A percentile compares a stretch with the other conserved stretches of the same genome.
Evolutionary conservation across 1,140 invertebrate species (phyloP).

Genomic region (Propsilocerus akamusi): DNA sequence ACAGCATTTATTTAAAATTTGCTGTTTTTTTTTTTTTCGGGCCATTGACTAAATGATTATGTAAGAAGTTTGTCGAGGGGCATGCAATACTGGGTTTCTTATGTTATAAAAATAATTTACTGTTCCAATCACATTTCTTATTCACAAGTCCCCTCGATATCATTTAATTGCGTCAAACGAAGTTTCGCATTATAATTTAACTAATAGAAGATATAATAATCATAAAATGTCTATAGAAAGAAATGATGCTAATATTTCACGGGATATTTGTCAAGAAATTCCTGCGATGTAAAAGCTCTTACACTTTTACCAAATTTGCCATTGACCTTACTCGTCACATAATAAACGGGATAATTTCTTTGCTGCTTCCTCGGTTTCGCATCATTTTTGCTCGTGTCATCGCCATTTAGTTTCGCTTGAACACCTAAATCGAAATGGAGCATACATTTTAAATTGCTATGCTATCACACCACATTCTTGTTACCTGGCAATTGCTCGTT

Average conservation of each 20-base stretch:
- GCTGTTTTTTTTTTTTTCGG: neutral
- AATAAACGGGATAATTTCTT: neutral
- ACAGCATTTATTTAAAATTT: neutral
- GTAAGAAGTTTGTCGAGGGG: neutral
- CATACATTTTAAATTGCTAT: neutral
- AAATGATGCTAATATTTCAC: too few relatives aligned
- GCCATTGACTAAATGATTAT: neutral
- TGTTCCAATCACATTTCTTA: neutral
- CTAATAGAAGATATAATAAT: too few relatives aligned
- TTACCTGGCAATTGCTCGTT: neutral
- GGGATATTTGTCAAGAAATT: neutral
- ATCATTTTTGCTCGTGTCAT: neutral
- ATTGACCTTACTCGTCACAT: neutral
- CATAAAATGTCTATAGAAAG: too few relatives aligned
- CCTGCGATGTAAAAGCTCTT: neutral
- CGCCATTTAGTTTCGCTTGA: neutral
- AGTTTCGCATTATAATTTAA: neutral
- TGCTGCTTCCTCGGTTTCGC: neutral
- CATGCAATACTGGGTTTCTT: neutral
- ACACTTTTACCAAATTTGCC: neutral
- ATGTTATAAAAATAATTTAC: neutral
- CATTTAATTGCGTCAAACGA: neutral
- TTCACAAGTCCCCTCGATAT: neutral
- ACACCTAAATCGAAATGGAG: neutral
- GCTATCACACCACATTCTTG: neutral